Conservation (phyloP, 1,140 invertebrate species). For the Penaeus chinensis region DNA sequence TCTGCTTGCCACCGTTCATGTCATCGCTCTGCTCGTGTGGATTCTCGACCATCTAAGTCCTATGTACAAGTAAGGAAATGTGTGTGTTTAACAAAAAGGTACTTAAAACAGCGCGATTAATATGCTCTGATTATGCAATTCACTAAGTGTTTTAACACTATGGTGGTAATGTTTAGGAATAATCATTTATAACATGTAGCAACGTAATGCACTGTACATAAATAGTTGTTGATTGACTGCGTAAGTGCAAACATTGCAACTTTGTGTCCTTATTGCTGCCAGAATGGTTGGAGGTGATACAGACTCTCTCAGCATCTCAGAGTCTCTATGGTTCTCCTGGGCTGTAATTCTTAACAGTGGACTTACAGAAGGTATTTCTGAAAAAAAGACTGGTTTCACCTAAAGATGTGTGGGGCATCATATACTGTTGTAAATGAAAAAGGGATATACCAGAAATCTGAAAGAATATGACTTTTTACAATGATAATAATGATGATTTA, state of each 20-base stretch:
- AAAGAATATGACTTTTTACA: not conserved
- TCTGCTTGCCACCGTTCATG: conserved; percentile 78
- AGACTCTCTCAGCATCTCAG: conserved; percentile 95
- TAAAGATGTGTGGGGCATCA: no score
- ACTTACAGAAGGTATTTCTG: conserved; percentile 90
- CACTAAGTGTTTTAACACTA: not conserved
- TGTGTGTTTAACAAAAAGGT: not conserved
- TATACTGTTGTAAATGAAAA: not conserved
- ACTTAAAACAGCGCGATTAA: not conserved
- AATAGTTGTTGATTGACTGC: no score
- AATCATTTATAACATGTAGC: not conserved
- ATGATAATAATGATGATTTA: no score
- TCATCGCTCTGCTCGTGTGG: conserved; percentile 96
- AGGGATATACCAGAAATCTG: no score
- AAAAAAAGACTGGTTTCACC: not conserved
- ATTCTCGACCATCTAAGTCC: conserved; percentile 96
- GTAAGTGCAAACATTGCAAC: no score
- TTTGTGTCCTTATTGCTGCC: conserved; percentile 73
- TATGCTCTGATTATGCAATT: conserved; percentile 66
- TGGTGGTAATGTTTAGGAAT: not conserved
- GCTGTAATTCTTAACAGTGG: conserved; percentile 98
- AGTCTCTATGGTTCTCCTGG: conserved; percentile 99
- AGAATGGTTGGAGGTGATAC: conserved; percentile 89
- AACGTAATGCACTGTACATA: not conserved
- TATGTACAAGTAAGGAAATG: conserved; percentile 85